These are phyloP conservation scores for Cairina moschata DNA, from an alignment of 2,113 vertebrate genomes.

Conservation along the genomic window DNA sequence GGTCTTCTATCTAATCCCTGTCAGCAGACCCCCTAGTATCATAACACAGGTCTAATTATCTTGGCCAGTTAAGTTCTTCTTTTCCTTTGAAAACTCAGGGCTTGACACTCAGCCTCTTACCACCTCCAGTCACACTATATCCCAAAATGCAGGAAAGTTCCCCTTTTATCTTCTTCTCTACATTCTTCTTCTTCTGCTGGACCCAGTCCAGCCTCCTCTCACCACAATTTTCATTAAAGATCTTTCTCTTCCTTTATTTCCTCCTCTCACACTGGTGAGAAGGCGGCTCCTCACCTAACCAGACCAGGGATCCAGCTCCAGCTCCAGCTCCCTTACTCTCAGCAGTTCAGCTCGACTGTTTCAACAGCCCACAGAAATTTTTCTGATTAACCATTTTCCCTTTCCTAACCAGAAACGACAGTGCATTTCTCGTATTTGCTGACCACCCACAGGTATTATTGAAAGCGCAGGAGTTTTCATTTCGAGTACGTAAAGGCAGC, in stretches of 20 bases:
- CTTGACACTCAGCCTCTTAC: background rate
- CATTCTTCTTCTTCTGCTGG: background rate
- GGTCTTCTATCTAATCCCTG: background rate
- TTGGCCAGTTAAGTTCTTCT: background rate
- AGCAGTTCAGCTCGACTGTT: background rate
- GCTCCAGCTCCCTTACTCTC: background rate
- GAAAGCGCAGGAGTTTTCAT: background rate
- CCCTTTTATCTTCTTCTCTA: background rate
- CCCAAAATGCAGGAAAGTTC: background rate
- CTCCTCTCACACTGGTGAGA: background rate
- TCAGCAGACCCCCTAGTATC: background rate
- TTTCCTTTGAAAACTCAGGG: background rate
- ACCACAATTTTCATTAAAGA: background rate
- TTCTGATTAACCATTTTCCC: background rate
- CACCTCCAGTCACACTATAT: background rate
- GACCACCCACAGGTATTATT: background rate
- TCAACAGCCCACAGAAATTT: background rate
- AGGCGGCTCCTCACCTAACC: background rate
- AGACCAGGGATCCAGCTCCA: background rate
- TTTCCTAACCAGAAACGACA: background rate
- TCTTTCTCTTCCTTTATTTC: background rate
- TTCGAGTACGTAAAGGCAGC: background rate
- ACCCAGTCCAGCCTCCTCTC: background rate
- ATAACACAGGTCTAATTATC: background rate
- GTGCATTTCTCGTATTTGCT: background rate